Percentiles rank a stretch among this genome's conserved stretches.
Conservation (phyloP, 35 echinoderm and acorn worm genomes). For the Heliocidaris tuberculata region DNA sequence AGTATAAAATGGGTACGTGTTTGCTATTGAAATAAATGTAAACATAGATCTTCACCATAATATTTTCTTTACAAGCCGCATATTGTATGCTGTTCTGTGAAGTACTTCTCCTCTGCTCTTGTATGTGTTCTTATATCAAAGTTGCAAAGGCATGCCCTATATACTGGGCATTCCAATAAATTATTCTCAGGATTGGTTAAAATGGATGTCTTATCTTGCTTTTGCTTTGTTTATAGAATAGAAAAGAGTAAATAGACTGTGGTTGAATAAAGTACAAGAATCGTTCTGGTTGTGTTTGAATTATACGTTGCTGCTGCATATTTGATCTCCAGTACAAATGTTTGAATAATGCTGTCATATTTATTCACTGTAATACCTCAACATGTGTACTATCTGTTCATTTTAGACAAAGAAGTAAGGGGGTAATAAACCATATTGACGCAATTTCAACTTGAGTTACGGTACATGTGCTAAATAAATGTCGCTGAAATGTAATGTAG, state of each 20-base stretch:
- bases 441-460: neutral
- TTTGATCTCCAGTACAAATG: constrained; percentile 2
- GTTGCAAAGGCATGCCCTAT: neutral
- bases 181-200: neutral
- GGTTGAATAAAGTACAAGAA: neutral
- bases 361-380: neutral
- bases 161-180: neutral
- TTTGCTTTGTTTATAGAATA: neutral
- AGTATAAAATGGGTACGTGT: too few species aligned
- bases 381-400: neutral
- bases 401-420: neutral
- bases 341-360: neutral
- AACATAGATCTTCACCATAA: too few species aligned
- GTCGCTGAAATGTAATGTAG: neutral
- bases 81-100: too few species aligned
- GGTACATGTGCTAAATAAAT: neutral
- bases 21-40: too few species aligned
- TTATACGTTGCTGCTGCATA: neutral
- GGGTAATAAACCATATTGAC: neutral
- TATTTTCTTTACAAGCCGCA: too few species aligned
- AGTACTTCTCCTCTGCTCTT: neutral
- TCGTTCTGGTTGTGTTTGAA: neutral
- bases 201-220: neutral
- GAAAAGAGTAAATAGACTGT: neutral
- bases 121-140: neutral